Evolutionary conservation across 2,888 invertebrate genomes (phyloP), one percentile per base, ranked within the genome.

Genomic region (Thymelicus lineola): DNA sequence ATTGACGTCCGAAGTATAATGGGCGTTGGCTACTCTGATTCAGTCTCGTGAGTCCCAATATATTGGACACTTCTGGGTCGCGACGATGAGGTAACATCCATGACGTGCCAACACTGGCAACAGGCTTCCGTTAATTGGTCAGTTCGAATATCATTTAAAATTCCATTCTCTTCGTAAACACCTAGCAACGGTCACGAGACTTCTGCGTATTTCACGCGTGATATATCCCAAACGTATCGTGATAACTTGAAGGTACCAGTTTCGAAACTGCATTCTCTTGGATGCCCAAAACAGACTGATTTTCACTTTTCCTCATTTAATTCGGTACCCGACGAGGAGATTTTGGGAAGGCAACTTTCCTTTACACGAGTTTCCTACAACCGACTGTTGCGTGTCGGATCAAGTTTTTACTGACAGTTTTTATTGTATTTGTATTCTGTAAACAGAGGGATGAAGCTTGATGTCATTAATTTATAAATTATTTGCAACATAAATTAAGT

Each of bases 331-430:
- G 45, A 48, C 46, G 4, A 14, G 17, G 35, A 36, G 15, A 35
- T 59, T 71, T 63, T 72, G 67, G 70, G 50, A 53, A 71, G 68
- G 71, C 73, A 66, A 69, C 71, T 73, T 69, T 73, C 69, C 60
- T 68, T 68, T 48, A 63, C 9, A 14, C 36, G 60, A 45, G 14
- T 10, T 42, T 28, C 48, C 6, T 17, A 7, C 15, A 15, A 50
- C 7, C 15, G 15, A 50, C 42, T 50, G 17, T n/a, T n/a, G n/a
- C n/a, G n/a, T n/a, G n/a, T 17, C 9, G n/a, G 20, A 2, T 10
- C 35, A 61, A 46, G 61, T 48, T 46, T 61, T 45, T 61, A 12
- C 20, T 4, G 7, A 42, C 42, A 10, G 10, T 42, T 42, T 1
- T 42, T 42, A 42, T 9, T 42, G 42, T 20, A 20, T 20, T 3